A percentile compares a stretch with the other conserved stretches of the same genome.
These are phyloP conservation scores for Pristionchus mayeri DNA, from an alignment of 2,888 invertebrate genomes.

Conservation along the genomic window DNA sequence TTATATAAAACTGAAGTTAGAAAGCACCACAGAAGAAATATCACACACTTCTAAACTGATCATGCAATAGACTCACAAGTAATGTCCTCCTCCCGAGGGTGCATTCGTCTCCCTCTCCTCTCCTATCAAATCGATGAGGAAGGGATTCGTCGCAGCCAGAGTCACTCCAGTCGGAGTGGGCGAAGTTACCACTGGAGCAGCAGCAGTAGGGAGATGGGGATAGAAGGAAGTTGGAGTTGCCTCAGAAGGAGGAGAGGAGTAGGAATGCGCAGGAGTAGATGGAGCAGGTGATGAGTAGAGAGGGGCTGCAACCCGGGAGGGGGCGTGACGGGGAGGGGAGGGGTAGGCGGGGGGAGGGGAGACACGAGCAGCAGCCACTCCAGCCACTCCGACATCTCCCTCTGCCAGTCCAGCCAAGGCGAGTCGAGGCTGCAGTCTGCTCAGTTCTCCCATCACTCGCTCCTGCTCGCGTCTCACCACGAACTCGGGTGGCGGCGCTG, in stretches of 20 bases:
- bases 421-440: constrained; percentile 26
- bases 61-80: background rate
- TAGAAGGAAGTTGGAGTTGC: constrained; percentile 3
- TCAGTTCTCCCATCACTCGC: constrained; percentile 12
- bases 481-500: constrained; percentile 36
- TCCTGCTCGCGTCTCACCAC: constrained; percentile 18
- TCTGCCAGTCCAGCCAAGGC: background rate
- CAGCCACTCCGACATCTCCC: background rate
- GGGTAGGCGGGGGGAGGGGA: background rate
- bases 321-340: too few species aligned
- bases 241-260: background rate
- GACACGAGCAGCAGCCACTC: background rate
- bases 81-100: background rate
- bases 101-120: background rate
- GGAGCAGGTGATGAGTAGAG: too few species aligned
- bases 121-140: constrained; percentile 44
- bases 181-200: background rate
- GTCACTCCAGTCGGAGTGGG: background rate
- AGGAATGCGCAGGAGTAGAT: too few species aligned
- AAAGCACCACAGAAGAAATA: background rate
- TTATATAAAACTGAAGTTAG: too few species aligned
- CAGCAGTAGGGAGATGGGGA: background rate
- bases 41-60: background rate
- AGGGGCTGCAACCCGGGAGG: too few species aligned
- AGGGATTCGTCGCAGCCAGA: constrained; percentile 41